Conservation (phyloP, 2,797 vertebrate genomes). For the Balearica regulorum region DNA sequence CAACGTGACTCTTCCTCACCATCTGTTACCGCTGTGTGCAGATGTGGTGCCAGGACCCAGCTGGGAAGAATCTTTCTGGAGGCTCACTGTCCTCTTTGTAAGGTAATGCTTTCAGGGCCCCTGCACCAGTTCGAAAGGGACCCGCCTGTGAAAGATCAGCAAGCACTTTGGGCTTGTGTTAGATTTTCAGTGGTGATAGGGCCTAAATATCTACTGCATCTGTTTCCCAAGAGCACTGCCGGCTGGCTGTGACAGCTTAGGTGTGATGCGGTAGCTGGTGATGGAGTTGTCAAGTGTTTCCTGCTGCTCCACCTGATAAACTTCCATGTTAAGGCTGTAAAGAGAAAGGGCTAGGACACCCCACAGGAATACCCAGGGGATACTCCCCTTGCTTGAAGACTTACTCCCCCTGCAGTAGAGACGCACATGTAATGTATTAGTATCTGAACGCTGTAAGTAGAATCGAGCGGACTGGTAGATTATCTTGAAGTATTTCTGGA, state of each 20-base stretch:
- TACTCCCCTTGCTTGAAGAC: background rate
- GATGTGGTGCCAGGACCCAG: constrained; percentile 95
- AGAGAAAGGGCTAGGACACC: background rate
- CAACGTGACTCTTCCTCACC: constrained; percentile 95
- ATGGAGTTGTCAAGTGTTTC: background rate
- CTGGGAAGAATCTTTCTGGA: constrained; percentile 98
- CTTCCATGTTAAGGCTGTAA: background rate
- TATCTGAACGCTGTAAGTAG: background rate
- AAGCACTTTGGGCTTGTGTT: background rate
- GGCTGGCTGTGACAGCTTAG: background rate
- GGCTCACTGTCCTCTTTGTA: constrained; percentile 89
- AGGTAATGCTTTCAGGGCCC: constrained; percentile 74
- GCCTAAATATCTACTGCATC: background rate
- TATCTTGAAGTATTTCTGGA: background rate
- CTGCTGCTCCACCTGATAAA: background rate
- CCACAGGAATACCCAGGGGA: background rate
- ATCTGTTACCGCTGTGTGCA: constrained; percentile 93
- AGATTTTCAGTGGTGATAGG: background rate
- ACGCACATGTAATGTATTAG: background rate
- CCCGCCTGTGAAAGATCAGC: background rate
- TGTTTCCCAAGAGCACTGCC: background rate
- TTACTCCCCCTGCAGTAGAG: background rate
- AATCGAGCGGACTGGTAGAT: background rate
- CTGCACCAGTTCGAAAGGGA: background rate
- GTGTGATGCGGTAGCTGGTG: background rate